Percentiles rank a stretch among this genome's conserved stretches.
phyloP scores from a whole-genome alignment of 2,888 invertebrate species.

The Hartigia nigra region DNA sequence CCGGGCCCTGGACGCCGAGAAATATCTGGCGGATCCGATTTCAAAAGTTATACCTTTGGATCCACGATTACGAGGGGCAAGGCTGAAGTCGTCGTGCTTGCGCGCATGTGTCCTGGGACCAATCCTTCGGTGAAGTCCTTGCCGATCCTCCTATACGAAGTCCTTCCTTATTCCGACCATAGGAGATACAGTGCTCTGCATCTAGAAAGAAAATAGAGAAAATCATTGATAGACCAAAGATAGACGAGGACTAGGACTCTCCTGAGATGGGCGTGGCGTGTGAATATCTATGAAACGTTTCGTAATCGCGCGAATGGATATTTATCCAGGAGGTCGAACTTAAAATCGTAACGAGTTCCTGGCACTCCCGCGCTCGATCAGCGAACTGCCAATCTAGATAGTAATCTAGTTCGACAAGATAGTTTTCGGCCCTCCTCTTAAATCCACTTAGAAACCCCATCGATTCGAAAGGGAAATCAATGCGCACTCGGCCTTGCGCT shows the following conservation, averaged over 20 bases:
- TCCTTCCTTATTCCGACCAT: not conserved
- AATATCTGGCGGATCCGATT: constrained; percentile 60
- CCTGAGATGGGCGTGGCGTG: constrained; percentile 37
- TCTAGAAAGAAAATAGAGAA: not conserved
- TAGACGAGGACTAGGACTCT: constrained; percentile 25
- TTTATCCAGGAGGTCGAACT: not conserved
- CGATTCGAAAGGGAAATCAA: not conserved
- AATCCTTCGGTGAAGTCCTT: not conserved
- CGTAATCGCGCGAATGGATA: not conserved
- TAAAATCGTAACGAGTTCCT: not conserved
- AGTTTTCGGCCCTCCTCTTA: not conserved
- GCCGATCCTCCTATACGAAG: not conserved
- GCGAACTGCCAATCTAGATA: not conserved
- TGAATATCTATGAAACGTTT: constrained; percentile 25
- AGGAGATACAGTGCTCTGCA: not conserved
- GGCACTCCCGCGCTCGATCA: not conserved
- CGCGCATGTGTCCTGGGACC: not conserved
- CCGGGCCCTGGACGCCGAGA: constrained; percentile 34
- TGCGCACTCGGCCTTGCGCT: not conserved
- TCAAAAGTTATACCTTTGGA: constrained; percentile 58
- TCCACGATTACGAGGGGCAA: constrained; percentile 40
- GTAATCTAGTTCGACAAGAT: not conserved
- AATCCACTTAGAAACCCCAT: not conserved
- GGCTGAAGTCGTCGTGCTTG: not conserved
- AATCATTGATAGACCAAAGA: not conserved